Evolutionary conservation across 2,113 vertebrate species (phyloP).

Genomic region (Platysteira castanea): DNA sequence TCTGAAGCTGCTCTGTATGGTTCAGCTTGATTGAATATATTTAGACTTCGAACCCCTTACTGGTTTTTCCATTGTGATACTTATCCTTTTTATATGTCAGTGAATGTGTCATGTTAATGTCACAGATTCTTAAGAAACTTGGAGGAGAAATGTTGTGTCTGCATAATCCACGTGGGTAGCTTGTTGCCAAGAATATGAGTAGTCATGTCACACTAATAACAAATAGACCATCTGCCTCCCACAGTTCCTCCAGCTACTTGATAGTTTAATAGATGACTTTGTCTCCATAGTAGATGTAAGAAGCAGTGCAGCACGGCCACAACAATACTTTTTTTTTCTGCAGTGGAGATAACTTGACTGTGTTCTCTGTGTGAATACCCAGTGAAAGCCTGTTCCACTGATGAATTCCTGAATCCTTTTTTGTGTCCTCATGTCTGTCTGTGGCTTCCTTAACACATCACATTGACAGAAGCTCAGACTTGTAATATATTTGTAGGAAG

Average conservation of each 20-base stretch:
- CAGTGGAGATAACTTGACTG: background rate
- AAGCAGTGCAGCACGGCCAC: background rate
- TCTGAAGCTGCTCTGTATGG: background rate
- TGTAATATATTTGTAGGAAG: background rate
- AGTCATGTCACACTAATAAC: background rate
- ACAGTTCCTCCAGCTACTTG: background rate
- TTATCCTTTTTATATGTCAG: background rate
- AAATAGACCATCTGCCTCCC: background rate
- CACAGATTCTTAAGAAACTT: background rate
- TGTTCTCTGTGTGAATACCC: background rate
- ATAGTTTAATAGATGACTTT: background rate
- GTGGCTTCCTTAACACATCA: background rate
- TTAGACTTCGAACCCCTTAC: background rate
- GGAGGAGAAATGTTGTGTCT: background rate
- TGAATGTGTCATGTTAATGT: background rate
- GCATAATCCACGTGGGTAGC: background rate
- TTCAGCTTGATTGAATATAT: background rate
- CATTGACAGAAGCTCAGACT: background rate
- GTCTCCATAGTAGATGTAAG: background rate
- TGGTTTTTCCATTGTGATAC: background rate
- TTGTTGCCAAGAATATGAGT: background rate
- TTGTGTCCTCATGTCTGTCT: background rate
- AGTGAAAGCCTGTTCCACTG: background rate
- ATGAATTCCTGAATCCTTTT: background rate
- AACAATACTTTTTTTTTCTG: background rate